phyloP scores from a whole-genome alignment of 2,797 vertebrate species.

The Takifugu rubripes region DNA sequence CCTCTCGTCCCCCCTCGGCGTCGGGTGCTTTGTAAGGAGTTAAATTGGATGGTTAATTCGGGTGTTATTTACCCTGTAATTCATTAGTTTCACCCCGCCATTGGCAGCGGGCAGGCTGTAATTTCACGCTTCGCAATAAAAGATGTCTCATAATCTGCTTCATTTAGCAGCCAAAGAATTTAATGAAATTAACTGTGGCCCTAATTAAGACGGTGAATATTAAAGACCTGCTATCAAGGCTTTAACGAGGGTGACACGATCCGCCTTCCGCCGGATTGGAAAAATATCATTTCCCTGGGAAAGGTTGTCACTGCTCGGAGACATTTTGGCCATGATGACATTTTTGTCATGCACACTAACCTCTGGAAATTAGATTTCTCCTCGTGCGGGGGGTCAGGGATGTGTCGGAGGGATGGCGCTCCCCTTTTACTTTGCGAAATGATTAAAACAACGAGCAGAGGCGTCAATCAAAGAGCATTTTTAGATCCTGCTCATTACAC shows the following conservation, averaged over 20 bases:
- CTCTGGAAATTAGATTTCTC: conserved; percentile 68
- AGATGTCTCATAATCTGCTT: conserved; percentile 99
- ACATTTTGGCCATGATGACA: conserved; percentile 76
- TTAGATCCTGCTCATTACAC: conserved; percentile 47
- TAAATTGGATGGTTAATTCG: conserved; percentile 96
- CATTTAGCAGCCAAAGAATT: conserved; percentile 99
- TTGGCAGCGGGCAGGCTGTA: conserved; percentile 98
- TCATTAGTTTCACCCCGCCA: conserved; percentile 93
- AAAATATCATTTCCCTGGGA: conserved; percentile 81
- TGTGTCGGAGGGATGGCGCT: conserved; percentile 11
- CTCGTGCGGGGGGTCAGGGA: conserved; percentile 4
- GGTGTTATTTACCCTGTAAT: conserved; percentile 99
- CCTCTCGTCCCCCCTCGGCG: conserved; percentile 53
- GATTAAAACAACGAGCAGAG: conserved; percentile 63
- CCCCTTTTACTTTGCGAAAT: conserved; percentile 58
- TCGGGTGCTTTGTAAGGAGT: conserved; percentile 82
- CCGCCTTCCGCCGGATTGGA: conserved; percentile 80
- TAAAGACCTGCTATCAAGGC: conserved; percentile 92
- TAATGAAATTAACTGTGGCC: conserved; percentile 99
- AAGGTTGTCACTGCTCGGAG: conserved; percentile 80
- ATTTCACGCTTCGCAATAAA: conserved; percentile 99
- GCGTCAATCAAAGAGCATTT: conserved; percentile 57
- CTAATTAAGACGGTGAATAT: conserved; percentile 99
- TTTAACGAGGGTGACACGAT: conserved; percentile 87
- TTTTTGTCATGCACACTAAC: conserved; percentile 76